Evolutionary conservation across 1,140 invertebrate genomes (phyloP), one percentile per base, ranked within the genome.

Genomic region (Cherax destructor): DNA sequence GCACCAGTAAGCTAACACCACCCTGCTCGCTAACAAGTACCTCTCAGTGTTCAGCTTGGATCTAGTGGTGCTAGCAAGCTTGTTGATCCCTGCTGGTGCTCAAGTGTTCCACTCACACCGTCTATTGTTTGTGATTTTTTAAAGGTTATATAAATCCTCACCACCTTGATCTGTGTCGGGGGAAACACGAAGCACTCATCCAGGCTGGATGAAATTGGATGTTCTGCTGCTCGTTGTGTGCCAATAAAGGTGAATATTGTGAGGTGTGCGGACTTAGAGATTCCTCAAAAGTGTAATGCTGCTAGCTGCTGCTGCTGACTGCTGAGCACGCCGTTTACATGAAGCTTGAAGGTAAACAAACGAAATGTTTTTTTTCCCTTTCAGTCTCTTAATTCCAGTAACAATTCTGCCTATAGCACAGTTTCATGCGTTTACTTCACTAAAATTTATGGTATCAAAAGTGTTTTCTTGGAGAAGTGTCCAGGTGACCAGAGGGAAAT

Each of bases 271-370:
- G 59, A 30, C 81, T 24, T 21, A 47, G 24, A 69, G 6, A 52
- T 49, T 69, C 24, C 52, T 30, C 5, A 83, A 59, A 83, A 86
- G 65, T 88, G 65, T 83, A 52, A 81, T 83, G 86, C 61, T 74
- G n/a, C 21, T 50, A 52, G 86, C 52, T 80, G 49, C 7, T 56
- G 52, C 13, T 24, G 49, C 16, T n/a, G 78, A 77, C 50, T 41
- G 30, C 77, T 72, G 79, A 81, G 61, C 47, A 88, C 86, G 77
- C 79, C 86, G 86, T 72, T 88, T 88, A 83, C 86, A 88, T 88
- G 86, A 88, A 61, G 86, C 86, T 88, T 72, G 79, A 88, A 88
- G 86, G 86, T 88, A 88, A 88, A 74, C 16, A 74, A 50, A 81
- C 78, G 11, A 69, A n/a, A 4, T 74, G 3, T 7, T 24, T n/a